Evolutionary conservation across 2,797 vertebrate species (phyloP).

Genomic region (Liparis tanakae): DNA sequence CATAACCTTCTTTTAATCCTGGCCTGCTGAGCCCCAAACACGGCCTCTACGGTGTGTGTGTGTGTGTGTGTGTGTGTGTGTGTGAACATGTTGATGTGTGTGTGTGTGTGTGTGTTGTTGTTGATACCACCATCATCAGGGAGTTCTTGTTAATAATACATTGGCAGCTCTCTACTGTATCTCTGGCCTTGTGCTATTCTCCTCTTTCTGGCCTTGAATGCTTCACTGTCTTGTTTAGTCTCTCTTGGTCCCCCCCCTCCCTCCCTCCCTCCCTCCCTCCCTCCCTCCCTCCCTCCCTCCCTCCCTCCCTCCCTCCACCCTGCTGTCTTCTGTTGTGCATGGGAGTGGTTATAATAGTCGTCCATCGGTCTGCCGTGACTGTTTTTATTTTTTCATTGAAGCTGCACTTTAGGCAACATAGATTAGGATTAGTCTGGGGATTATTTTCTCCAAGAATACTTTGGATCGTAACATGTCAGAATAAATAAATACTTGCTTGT

Average conservation of each 20-base stretch:
- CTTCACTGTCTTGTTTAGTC: slow-evolving; percentile 29
- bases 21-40: slow-evolving; percentile 70
- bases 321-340: slow-evolving; percentile 32
- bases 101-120: slow-evolving; percentile 14
- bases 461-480: neutral
- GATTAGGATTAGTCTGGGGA: neutral
- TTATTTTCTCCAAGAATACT: neutral
- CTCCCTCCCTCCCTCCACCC: neutral
- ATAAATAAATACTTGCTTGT: too few relatives aligned
- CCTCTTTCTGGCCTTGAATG: slow-evolving; percentile 33
- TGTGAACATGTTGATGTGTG: slow-evolving; percentile 28
- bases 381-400: slow-evolving; percentile 10
- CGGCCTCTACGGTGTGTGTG: slow-evolving; percentile 53
- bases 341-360: slow-evolving; percentile 31
- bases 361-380: slow-evolving; percentile 2
- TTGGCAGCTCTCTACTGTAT: slow-evolving; percentile 50
- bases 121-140: slow-evolving; percentile 65
- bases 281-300: neutral
- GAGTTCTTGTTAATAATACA: slow-evolving; percentile 76
- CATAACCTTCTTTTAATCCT: slow-evolving; percentile 83
- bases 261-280: neutral
- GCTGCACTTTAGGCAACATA: neutral
- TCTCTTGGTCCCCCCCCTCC: neutral
- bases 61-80: slow-evolving; percentile 13
- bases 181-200: slow-evolving; percentile 34